phyloP scores from a whole-genome alignment of 1,140 invertebrate genomes.

The Proctacanthus coquilletti region DNA sequence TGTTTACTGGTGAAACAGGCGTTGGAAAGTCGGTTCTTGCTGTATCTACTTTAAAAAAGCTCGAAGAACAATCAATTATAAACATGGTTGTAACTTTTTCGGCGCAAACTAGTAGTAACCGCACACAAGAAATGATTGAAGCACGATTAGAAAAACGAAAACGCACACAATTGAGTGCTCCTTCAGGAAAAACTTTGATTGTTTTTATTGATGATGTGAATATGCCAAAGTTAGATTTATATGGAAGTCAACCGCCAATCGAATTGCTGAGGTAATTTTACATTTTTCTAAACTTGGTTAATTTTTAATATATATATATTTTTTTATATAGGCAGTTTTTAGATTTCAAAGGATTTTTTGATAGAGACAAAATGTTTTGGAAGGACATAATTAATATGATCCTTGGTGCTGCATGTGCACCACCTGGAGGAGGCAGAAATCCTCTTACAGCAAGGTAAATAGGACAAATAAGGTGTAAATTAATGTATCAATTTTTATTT shows the following conservation, averaged over 20 bases:
- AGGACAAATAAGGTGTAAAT: not conserved
- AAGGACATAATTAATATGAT: slow-evolving; percentile 73
- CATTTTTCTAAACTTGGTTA: not conserved
- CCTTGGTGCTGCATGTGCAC: slow-evolving; percentile 68
- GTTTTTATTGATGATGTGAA: slow-evolving; percentile 75
- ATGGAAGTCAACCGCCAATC: slow-evolving; percentile 79
- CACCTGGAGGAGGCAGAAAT: slow-evolving; percentile 76
- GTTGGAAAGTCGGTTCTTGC: slow-evolving; percentile 78
- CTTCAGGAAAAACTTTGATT: slow-evolving; percentile 65
- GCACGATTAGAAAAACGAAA: slow-evolving; percentile 67
- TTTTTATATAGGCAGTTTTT: slow-evolving; percentile 49
- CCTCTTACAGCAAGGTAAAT: slow-evolving; percentile 51
- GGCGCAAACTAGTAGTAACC: slow-evolving; percentile 67
- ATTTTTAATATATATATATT: not conserved
- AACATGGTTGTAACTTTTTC: slow-evolving; percentile 74
- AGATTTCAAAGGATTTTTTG: slow-evolving; percentile 71
- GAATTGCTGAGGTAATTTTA: slow-evolving; percentile 58
- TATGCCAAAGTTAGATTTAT: slow-evolving; percentile 71
- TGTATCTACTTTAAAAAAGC: slow-evolving; percentile 49
- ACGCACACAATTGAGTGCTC: slow-evolving; percentile 66
- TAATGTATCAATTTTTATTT: not conserved
- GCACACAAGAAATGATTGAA: slow-evolving; percentile 68
- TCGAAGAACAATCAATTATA: slow-evolving; percentile 46
- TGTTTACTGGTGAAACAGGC: slow-evolving; percentile 62
- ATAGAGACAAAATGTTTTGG: slow-evolving; percentile 74